A percentile compares a stretch with the other conserved stretches of the same genome.
These are phyloP conservation scores for Hemicentrotus pulcherrimus DNA, from an alignment of 35 echinoderm and acorn worm genomes.

Conservation along the genomic window DNA sequence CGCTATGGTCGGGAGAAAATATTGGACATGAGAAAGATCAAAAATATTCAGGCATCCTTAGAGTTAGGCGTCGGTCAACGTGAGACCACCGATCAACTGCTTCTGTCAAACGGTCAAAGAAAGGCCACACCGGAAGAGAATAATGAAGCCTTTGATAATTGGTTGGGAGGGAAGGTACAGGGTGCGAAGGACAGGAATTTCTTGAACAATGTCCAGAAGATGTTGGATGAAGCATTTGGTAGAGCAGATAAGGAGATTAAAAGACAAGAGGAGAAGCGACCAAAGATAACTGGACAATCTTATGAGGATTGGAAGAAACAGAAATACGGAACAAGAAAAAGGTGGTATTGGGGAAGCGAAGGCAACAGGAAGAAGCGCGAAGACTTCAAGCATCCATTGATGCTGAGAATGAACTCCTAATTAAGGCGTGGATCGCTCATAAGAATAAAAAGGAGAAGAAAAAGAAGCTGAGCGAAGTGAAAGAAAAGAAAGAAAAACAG, in stretches of 20 bases:
- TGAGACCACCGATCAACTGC: slow-evolving; percentile 25
- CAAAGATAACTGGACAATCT: slow-evolving; percentile 31
- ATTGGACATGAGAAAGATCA: slow-evolving; percentile 21
- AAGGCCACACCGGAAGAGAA: slow-evolving; percentile 77
- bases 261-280: background rate
- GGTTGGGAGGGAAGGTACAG: slow-evolving; percentile 71
- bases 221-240: slow-evolving; percentile 80
- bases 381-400: background rate
- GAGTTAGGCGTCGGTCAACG: slow-evolving; percentile 22
- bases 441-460: slow-evolving; percentile 50
- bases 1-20: slow-evolving; percentile 22
- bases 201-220: slow-evolving; percentile 58
- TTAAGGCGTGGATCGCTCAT: slow-evolving; percentile 47
- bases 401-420: slow-evolving; percentile 37
- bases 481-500: slow-evolving; percentile 41
- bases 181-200: slow-evolving; percentile 69
- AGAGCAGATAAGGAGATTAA: slow-evolving; percentile 53
- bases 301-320: slow-evolving; percentile 71
- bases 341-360: slow-evolving; percentile 31
- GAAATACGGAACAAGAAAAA: slow-evolving; percentile 46
- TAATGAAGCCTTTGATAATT: slow-evolving; percentile 57
- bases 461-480: slow-evolving; percentile 5
- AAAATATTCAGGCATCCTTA: slow-evolving; percentile 20
- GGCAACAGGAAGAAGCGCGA: background rate
- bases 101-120: slow-evolving; percentile 36